A percentile compares a stretch with the other conserved stretches of the same genome.
These are phyloP conservation scores for Psilopogon haemacephalus DNA, from an alignment of 2,113 vertebrate genomes.

Conservation along the genomic window DNA sequence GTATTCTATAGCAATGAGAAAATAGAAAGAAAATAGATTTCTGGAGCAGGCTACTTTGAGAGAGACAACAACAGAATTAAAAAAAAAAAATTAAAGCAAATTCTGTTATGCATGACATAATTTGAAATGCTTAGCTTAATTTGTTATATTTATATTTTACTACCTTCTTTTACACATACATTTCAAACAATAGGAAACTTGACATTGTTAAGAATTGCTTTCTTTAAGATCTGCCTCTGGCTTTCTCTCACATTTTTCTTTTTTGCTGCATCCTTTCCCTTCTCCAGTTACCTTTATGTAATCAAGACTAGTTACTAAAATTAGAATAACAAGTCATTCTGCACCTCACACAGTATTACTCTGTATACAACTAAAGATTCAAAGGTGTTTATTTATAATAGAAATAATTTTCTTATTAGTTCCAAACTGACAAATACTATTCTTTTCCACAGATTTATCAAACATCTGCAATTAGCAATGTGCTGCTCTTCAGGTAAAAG, in stretches of 20 bases:
- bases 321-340: not conserved
- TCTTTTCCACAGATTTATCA: not conserved
- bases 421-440: not conserved
- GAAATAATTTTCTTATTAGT: not conserved
- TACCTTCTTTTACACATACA: not conserved
- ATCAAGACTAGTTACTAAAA: not conserved
- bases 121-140: not conserved
- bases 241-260: not conserved
- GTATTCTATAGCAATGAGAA: not conserved
- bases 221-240: not conserved
- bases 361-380: not conserved
- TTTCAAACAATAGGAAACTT: not conserved
- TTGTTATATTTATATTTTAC: not conserved
- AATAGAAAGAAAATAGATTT: not conserved
- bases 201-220: not conserved
- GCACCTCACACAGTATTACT: not conserved
- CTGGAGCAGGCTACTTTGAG: not conserved
- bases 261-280: not conserved
- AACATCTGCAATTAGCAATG: not conserved
- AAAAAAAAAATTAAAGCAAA: not conserved
- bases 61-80: not conserved
- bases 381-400: not conserved
- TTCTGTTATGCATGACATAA: not conserved
- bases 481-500: not conserved
- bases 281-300: not conserved